phyloP scores from a whole-genome alignment of 2,888 invertebrate species.

The Xestia xanthographa region DNA sequence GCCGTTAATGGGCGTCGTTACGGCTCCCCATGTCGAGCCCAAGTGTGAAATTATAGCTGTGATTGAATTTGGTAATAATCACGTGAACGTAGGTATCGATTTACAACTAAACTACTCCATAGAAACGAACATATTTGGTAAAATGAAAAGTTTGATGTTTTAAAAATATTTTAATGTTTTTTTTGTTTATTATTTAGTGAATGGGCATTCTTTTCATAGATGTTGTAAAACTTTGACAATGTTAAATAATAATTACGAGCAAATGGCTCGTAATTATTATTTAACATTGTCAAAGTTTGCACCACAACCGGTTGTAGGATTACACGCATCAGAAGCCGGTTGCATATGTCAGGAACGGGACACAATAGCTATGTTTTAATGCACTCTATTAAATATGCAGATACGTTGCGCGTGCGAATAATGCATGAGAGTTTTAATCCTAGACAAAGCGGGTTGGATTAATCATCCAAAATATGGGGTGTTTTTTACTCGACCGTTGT shows the following conservation, averaged over 20 bases:
- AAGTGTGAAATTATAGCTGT: slow-evolving; percentile 58
- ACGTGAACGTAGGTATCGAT: slow-evolving; percentile 42
- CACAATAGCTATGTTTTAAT: slow-evolving; percentile 81
- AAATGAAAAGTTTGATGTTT: slow-evolving; percentile 1
- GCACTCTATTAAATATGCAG: slow-evolving; percentile 81
- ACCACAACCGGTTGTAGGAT: slow-evolving; percentile 71
- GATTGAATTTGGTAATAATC: slow-evolving; percentile 41
- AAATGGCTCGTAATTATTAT: too few relatives aligned
- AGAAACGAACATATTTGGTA: not conserved
- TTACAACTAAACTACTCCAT: slow-evolving; percentile 6
- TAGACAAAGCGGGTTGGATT: slow-evolving; percentile 86
- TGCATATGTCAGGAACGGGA: slow-evolving; percentile 55
- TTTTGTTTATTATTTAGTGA: not conserved
- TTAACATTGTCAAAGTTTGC: too few relatives aligned
- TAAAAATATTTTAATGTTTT: not conserved
- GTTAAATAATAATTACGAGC: slow-evolving; percentile 68
- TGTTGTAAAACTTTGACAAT: slow-evolving; percentile 11
- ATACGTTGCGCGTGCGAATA: slow-evolving; percentile 83
- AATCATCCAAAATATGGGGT: slow-evolving; percentile 86
- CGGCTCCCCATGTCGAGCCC: slow-evolving; percentile 49
- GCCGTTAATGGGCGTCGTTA: slow-evolving; percentile 60
- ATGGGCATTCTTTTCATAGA: not conserved
- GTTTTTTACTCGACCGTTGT: slow-evolving; percentile 69
- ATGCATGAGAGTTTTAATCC: slow-evolving; percentile 76
- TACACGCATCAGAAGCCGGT: slow-evolving; percentile 65